Percentiles rank a stretch among this genome's conserved stretches.
phyloP scores from a whole-genome alignment of 1,140 invertebrate species.

The Nylanderia fulva region DNA sequence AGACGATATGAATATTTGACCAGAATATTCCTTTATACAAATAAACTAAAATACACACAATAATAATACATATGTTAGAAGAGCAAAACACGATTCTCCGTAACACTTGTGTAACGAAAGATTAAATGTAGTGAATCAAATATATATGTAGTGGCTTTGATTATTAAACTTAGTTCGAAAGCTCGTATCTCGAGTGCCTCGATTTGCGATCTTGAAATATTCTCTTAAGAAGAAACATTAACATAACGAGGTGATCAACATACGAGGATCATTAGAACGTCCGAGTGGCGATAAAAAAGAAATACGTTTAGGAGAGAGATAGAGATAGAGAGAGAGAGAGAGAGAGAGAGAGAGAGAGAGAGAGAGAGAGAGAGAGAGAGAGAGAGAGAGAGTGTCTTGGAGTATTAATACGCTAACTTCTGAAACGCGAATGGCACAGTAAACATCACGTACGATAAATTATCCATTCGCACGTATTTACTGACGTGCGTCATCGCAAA shows the following conservation, averaged over 20 bases:
- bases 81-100: too few species aligned
- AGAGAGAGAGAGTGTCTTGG: neutral
- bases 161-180: too few species aligned
- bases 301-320: neutral
- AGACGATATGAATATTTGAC: slow-evolving; percentile 19
- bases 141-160: too few species aligned
- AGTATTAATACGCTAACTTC: neutral
- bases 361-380: neutral
- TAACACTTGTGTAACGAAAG: too few species aligned
- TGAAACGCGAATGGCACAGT: neutral
- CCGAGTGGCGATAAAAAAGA: slow-evolving; percentile 19
- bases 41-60: too few species aligned
- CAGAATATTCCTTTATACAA: too few species aligned
- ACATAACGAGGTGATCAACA: neutral
- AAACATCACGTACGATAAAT: slow-evolving; percentile 49
- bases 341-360: too few species aligned
- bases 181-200: too few species aligned
- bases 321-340: neutral
- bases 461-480: slow-evolving; percentile 30
- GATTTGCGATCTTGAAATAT: neutral
- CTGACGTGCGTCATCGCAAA: slow-evolving; percentile 1
- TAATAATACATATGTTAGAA: too few species aligned
- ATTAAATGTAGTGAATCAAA: too few species aligned
- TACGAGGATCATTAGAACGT: neutral
- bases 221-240: slow-evolving; percentile 10